Conservation (phyloP, 1,140 invertebrate species). For the Bemisia tabaci region DNA sequence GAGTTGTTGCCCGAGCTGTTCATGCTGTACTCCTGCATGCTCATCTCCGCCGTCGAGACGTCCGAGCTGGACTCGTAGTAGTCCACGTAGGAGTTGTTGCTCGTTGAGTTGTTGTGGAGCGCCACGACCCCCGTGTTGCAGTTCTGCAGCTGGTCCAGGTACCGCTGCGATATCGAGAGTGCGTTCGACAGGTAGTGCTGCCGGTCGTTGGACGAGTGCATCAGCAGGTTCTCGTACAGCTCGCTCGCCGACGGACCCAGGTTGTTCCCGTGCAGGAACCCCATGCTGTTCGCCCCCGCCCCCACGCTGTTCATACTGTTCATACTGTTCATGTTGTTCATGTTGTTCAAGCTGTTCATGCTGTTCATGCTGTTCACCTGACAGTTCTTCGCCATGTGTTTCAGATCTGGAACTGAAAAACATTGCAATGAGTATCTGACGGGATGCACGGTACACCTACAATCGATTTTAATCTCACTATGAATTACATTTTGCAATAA, state of each 20-base stretch:
- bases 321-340: too few species aligned
- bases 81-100: constrained; percentile 1
- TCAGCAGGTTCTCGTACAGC: neutral
- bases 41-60: constrained; percentile 3
- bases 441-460: too few species aligned
- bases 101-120: neutral
- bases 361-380: too few species aligned
- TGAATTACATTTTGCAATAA: too few species aligned
- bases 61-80: constrained; percentile 15
- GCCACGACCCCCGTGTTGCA: neutral
- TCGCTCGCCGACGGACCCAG: neutral
- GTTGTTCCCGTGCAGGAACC: neutral
- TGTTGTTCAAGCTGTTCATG: too few species aligned
- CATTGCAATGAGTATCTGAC: too few species aligned
- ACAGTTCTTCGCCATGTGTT: too few species aligned
- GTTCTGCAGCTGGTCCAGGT: constrained; percentile 13
- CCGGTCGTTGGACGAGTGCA: neutral
- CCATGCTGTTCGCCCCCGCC: too few species aligned
- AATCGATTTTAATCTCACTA: too few species aligned
- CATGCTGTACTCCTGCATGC: neutral
- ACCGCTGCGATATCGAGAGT: constrained; percentile 18
- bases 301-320: too few species aligned
- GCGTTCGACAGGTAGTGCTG: constrained; percentile 7
- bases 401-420: too few species aligned
- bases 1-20: neutral